Base-by-base conservation (phyloP, 1,140 invertebrate genomes). In the Orchesella cincta region DNA sequence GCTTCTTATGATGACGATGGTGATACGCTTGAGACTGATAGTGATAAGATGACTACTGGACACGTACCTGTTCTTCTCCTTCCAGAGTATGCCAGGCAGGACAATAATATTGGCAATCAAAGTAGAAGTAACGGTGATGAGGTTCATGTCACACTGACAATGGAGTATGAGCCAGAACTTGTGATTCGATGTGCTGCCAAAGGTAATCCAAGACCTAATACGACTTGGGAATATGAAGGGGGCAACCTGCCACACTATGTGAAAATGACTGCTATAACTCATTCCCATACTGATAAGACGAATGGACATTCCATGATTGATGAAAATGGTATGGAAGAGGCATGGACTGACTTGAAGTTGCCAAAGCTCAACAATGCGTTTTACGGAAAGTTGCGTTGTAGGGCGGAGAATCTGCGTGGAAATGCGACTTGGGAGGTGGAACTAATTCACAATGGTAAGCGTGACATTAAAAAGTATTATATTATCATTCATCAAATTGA, bases 331-430 rank as follows among this genome's bases (percentile, higher is more conserved):
- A 23, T 26, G 33, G 31, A 67, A 5, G 31, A 29, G 31, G 8
- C 31, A 31, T 67, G 28, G 62, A 29, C 33, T 31, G 31, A 67
- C 14, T 33, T 67, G 31, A 67, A 29, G n/a, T 29, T 67, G n/a
- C 62, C 62, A 31, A 67, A 31, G n/a, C 14, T 67, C 8, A 67
- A 67, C 29, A 67, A 67, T 23, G 62, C 62, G 33, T 67, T 67
- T 29, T 67, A 67, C n/a, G 62, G 62, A 33, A 67, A 5, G 12
- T 12, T 67, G 12, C 26, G 26, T 29, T 67, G 62, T 33, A 8
- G 26, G 62, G 62, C 62, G 14, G 62, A 67, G n/a, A 67, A 67
- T 31, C 2, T 18, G 31, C 33, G 5, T 33, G 62, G 62, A 33
- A 67, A 67, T 67, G 62, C 26, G 2, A 31, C 62, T 31, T 33